phyloP scores from a whole-genome alignment of 2,888 invertebrate genomes.

The Drepana falcataria region DNA sequence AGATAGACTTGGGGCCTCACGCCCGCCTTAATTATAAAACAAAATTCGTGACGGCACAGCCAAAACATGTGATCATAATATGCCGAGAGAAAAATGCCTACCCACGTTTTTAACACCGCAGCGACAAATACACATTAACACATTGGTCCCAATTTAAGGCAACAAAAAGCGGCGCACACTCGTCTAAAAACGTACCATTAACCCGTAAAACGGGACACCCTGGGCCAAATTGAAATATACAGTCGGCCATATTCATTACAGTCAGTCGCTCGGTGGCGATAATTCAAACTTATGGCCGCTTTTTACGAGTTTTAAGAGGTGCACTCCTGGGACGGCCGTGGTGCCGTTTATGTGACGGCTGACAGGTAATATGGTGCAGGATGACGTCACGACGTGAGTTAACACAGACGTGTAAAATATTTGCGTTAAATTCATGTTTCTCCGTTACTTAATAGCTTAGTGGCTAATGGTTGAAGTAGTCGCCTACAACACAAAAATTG shows the following conservation, averaged over 20 bases:
- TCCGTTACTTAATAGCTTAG: too few relatives aligned
- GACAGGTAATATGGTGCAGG: conserved; percentile 17
- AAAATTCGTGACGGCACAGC: too few relatives aligned
- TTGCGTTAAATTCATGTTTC: too few relatives aligned
- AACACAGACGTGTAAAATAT: background rate
- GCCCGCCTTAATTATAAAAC: too few relatives aligned
- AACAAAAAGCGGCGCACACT: conserved; percentile 13
- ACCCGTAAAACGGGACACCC: conserved; percentile 47
- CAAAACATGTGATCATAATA: too few relatives aligned
- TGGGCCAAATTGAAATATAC: conserved; percentile 71
- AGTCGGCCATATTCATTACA: conserved; percentile 68
- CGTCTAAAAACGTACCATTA: conserved; percentile 26
- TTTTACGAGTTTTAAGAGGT: conserved; percentile 67
- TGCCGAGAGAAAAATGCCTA: background rate
- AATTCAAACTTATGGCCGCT: conserved; percentile 69
- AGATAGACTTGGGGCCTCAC: too few relatives aligned
- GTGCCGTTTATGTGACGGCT: conserved; percentile 24
- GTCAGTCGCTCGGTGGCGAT: conserved; percentile 45
- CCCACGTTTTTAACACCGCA: background rate
- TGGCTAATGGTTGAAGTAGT: too few relatives aligned
- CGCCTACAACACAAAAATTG: too few relatives aligned
- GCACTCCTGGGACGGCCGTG: conserved; percentile 34
- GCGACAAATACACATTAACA: background rate
- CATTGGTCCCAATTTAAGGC: background rate
- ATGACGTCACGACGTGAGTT: conserved; percentile 6